Conservation (phyloP, 64 coral and sea anemone genomes). For the Cladopsammia gracilis region DNA sequence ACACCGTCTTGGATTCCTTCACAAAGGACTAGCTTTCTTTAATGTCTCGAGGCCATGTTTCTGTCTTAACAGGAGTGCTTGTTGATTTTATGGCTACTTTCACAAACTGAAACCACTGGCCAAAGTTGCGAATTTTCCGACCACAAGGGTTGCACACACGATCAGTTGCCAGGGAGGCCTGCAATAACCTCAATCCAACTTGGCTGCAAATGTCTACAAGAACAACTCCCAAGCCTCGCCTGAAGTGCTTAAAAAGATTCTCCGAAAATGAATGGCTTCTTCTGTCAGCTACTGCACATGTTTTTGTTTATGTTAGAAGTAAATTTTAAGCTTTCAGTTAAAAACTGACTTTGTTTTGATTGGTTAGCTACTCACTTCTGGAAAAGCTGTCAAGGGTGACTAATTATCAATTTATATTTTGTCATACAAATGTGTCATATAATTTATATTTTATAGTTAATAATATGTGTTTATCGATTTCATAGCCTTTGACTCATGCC, state of each 20-base stretch:
- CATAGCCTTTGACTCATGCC: too few species aligned
- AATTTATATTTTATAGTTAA: too few species aligned
- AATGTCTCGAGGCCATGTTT: background rate
- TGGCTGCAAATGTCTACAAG: conserved; percentile 39
- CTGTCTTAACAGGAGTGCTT: background rate
- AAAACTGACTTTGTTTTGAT: too few species aligned
- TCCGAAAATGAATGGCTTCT: conserved; percentile 18
- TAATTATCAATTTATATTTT: too few species aligned
- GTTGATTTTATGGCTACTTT: background rate
- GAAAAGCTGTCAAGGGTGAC: too few species aligned
- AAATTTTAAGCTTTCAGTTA: too few species aligned
- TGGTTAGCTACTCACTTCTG: too few species aligned
- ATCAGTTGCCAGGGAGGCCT: conserved; percentile 11
- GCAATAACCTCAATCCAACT: conserved; percentile 39
- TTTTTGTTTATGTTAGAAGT: too few species aligned
- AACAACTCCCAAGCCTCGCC: conserved; percentile 28
- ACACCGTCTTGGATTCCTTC: background rate
- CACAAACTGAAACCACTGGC: background rate
- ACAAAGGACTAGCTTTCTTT: conserved; percentile 7
- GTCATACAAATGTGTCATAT: too few species aligned
- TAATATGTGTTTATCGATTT: too few species aligned
- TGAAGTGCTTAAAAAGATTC: conserved; percentile 43
- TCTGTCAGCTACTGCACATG: too few species aligned
- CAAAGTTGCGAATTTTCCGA: conserved; percentile 24
- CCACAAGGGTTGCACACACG: conserved; percentile 53